These are phyloP conservation scores for Pristionchus arcanus DNA, from an alignment of 2,888 invertebrate genomes.

Conservation along the genomic window DNA sequence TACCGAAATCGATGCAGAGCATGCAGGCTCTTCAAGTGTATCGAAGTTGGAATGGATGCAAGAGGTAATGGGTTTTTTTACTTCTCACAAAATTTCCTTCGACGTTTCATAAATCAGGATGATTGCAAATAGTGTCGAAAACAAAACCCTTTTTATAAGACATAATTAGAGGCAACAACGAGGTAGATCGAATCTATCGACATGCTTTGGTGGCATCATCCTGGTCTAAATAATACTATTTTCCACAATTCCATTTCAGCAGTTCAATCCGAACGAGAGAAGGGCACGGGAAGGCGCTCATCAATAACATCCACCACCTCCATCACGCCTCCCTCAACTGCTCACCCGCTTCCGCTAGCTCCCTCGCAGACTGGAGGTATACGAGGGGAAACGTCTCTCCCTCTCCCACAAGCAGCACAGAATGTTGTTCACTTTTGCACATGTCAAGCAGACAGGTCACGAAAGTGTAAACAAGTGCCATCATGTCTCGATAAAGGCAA, in stretches of 20 bases:
- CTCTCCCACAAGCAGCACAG: no score
- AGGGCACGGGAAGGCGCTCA: slow-evolving; percentile 67
- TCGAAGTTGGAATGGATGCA: slow-evolving; percentile 73
- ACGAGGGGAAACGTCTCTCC: background rate
- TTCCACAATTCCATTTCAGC: slow-evolving; percentile 60
- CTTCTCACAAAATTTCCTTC: no score
- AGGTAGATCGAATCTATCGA: no score
- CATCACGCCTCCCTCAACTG: background rate
- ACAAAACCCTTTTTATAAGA: no score
- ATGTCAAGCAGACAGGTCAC: background rate
- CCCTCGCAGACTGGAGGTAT: slow-evolving; percentile 57
- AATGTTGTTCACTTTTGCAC: background rate
- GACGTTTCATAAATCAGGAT: no score
- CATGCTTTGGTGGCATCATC: no score
- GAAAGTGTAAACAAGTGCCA: no score
- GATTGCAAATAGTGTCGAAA: no score
- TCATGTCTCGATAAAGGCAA: no score
- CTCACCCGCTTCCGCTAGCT: slow-evolving; percentile 15
- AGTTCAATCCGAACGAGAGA: slow-evolving; percentile 72
- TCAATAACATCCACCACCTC: no score
- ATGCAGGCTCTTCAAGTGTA: slow-evolving; percentile 70
- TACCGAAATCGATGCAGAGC: slow-evolving; percentile 71
- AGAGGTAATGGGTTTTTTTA: slow-evolving; percentile 56
- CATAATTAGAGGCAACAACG: no score
- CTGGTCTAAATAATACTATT: no score